Evolutionary conservation across 2,113 vertebrate species (phyloP).

Genomic region (Agelaius tricolor): DNA sequence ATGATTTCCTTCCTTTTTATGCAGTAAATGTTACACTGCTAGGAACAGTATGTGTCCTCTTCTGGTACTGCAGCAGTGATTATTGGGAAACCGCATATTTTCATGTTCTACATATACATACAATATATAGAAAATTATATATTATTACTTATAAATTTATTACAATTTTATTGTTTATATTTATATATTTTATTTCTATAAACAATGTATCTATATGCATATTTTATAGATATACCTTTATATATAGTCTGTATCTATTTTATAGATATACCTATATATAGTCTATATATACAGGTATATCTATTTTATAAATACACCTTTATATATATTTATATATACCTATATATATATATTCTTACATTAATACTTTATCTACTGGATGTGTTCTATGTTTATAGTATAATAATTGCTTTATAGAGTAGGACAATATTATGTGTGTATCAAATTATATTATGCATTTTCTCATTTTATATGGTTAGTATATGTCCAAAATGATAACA

Average conservation of each 20-base stretch:
- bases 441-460: background rate
- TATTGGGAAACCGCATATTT: background rate
- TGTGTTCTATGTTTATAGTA: background rate
- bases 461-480: background rate
- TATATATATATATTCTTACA: background rate
- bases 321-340: background rate
- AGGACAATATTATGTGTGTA: background rate
- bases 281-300: background rate
- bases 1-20: background rate
- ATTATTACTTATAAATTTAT: background rate
- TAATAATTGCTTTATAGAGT: background rate
- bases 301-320: background rate
- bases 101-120: background rate
- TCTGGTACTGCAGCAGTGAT: background rate
- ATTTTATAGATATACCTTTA: background rate
- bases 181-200: background rate
- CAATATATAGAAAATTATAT: background rate
- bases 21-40: background rate
- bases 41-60: background rate
- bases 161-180: background rate
- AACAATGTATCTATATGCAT: background rate
- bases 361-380: background rate
- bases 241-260: background rate
- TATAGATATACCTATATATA: too few relatives aligned
- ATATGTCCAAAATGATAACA: background rate